Evolutionary conservation across 1,140 invertebrate genomes (phyloP).

Genomic region (Sycophaga agraensis): DNA sequence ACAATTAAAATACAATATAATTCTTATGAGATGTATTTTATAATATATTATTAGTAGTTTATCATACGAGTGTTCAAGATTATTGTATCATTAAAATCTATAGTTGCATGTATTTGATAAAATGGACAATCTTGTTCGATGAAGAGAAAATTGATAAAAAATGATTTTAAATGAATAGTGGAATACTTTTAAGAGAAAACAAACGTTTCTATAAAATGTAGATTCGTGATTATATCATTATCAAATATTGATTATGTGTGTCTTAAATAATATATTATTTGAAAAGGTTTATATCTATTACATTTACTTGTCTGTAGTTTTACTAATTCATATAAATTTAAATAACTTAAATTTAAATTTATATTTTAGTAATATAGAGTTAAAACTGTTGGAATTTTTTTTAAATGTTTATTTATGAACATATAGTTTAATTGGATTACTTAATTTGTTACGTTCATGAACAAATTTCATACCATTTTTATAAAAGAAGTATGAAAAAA

Average conservation of each 20-base stretch:
- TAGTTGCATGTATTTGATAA: neutral
- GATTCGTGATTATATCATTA: neutral
- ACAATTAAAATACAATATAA: constrained; percentile 10
- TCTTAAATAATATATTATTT: no score
- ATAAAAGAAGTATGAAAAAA: neutral
- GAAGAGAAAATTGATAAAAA: no score
- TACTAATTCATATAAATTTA: neutral
- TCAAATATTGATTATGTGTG: no score
- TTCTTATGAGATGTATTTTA: neutral
- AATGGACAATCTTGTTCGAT: no score
- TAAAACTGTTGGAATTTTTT: neutral
- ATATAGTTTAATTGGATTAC: neutral
- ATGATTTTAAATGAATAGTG: no score
- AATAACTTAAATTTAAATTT: neutral
- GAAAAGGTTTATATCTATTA: constrained; percentile 21
- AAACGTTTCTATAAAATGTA: no score
- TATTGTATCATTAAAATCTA: neutral
- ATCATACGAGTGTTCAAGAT: neutral
- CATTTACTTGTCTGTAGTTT: constrained; percentile 9
- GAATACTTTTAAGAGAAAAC: no score
- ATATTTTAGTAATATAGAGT: neutral
- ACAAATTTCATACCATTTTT: neutral
- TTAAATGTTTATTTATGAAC: neutral
- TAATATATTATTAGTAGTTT: neutral
- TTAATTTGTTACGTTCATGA: neutral